These are phyloP conservation scores for Australoheros facetus DNA, from an alignment of 2,797 vertebrate genomes.

Conservation along the genomic window DNA sequence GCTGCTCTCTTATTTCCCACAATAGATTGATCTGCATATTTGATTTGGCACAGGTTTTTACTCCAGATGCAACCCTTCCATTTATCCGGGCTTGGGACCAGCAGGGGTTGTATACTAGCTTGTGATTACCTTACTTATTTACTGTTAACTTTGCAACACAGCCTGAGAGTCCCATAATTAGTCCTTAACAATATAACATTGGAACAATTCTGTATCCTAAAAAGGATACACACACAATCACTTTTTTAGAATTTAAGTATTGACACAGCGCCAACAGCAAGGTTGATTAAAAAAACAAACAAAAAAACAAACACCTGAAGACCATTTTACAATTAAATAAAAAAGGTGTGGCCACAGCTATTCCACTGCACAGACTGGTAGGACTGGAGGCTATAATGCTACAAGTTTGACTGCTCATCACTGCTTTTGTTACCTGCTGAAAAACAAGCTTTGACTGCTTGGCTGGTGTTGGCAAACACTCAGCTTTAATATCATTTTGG, in stretches of 20 bases:
- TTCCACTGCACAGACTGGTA: neutral
- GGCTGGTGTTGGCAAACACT: neutral
- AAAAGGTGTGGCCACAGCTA: neutral
- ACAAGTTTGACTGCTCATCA: neutral
- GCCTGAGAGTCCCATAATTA: neutral
- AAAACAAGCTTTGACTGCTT: neutral
- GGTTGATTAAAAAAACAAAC: neutral
- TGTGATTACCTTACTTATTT: neutral
- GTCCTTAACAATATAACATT: neutral
- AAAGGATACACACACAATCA: too few species aligned
- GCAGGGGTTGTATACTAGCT: neutral
- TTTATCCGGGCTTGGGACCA: neutral
- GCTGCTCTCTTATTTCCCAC: neutral
- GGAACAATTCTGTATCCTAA: too few species aligned
- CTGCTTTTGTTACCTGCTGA: too few species aligned
- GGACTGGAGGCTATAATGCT: too few species aligned
- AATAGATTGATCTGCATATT: neutral
- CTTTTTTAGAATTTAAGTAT: too few species aligned
- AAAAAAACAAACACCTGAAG: neutral
- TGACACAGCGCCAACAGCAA: neutral
- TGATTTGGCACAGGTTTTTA: neutral
- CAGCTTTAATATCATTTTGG: accelerated
- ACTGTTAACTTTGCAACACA: neutral
- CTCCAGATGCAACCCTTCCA: neutral
- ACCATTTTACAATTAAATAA: too few species aligned